These are phyloP conservation scores for Eupithecia abbreviata DNA, from an alignment of 2,888 invertebrate species.

Conservation along the genomic window DNA sequence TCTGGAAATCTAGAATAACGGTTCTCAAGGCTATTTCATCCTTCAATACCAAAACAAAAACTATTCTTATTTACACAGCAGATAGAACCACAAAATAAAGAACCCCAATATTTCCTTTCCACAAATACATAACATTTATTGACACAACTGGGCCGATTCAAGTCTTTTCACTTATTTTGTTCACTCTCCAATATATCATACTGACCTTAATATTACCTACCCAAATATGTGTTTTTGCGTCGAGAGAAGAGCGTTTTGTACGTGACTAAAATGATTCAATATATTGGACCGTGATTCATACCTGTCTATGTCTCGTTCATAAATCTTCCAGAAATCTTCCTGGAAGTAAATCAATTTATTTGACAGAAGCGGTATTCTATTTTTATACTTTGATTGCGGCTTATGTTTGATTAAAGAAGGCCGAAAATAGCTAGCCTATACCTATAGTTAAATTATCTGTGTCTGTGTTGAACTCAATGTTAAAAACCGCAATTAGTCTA, in stretches of 20 bases:
- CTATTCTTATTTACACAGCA: not conserved
- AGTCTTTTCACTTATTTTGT: conserved; percentile 38
- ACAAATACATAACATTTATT: conserved; percentile 35
- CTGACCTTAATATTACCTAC: conserved; percentile 48
- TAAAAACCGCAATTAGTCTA: no score
- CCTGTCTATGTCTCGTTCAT: conserved; percentile 22
- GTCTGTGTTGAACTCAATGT: no score
- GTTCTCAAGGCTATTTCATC: not conserved
- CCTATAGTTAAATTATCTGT: no score
- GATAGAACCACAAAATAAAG: not conserved
- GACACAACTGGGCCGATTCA: conserved; percentile 30
- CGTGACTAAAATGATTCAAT: conserved; percentile 44
- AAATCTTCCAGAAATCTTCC: conserved; percentile 29
- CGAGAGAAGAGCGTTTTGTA: conserved; percentile 32
- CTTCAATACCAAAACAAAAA: not conserved
- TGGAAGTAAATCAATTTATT: conserved; percentile 36
- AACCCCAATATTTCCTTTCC: conserved; percentile 20
- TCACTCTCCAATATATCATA: conserved; percentile 47
- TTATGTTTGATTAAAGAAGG: not conserved
- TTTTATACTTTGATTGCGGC: not conserved
- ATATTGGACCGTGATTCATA: conserved; percentile 34
- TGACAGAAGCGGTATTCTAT: conserved; percentile 25
- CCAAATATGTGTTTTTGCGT: conserved; percentile 47
- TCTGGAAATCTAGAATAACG: no score
- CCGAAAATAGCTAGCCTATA: no score